Base-by-base conservation (phyloP, 2,113 vertebrate species). In the Amphiprion ocellaris region DNA sequence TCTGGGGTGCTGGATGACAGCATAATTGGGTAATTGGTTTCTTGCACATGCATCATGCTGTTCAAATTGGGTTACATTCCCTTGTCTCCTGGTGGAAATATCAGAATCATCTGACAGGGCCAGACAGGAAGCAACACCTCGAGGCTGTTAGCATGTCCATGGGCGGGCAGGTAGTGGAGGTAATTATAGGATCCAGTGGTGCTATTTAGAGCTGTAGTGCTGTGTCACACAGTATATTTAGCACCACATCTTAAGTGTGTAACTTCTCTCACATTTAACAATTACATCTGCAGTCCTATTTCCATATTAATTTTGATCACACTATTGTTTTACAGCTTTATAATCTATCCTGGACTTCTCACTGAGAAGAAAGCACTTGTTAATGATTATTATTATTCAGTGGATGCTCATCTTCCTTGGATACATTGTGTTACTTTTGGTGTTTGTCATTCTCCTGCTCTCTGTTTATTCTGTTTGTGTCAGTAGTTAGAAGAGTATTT, bases 21-120 rank as follows among this genome's bases (percentile, higher is more conserved):
- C 81, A 84, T 94, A 94, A 94, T 94, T 93, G 90, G 84, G 87
- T 94, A 92, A 94, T 94, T 93, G 85, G 88, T 89, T 94, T 92
- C 87, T 93, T 91, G 90, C 91, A 83, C 91, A 93, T 93, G 83
- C 90, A 91, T 92, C 88, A 90, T 91, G 83, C 83, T 86, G 49
- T 88, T 88, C 71, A 91, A 94, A 94, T 92, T 86, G 75, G 84
- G 89, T 93, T 95, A 89, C 88, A 88, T 90, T 83, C 73, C 79
- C 88, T 77, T 49, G 79, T 89, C 90, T 87, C 77, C 47, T 76
- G 68, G 76, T 92, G 84, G 87, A 92, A 89, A 71, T 86, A 88
- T 94, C 85, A 74, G 85, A 89, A 67, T 89, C 85, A 89, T 91
- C 88, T 87, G 87, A 91, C 85, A 85, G 81, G 54, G 74, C 60